Evolutionary conservation across 2,113 vertebrate species (phyloP), one percentile per base, ranked within the genome.

Genomic region (Tenrec ecaudatus): DNA sequence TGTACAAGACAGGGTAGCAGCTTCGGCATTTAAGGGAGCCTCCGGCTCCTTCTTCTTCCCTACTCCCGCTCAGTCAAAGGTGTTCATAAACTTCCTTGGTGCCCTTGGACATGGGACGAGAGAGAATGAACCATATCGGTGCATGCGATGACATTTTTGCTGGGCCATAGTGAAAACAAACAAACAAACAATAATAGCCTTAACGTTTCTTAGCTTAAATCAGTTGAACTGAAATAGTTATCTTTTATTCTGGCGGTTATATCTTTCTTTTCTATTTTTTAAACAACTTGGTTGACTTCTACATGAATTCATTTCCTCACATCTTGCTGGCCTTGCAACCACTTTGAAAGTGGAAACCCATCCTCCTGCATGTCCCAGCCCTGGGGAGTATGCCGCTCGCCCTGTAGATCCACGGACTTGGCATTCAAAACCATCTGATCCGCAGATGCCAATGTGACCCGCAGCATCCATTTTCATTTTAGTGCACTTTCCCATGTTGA

Each of bases 401-500:
- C 2, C 25, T 15, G 3, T 17, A 57, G 66, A 14, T 77, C 23
- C 64, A 62, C 15, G 64, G 75, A 90, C 62, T 80, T 81, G 47
- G n/a, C 89, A 68, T 83, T 92, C 29, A 33, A 77, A 36, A 1
- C 23, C 8, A 58, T 91, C 31, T 53, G 40, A 53, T 5, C 47
- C 47, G 12, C 47, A 53, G 47, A 53, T 53, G 47, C 47, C 17
- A 36, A 73, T 38, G 66, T 43, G 31, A 85, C 6, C 40, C 20
- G 23, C 92, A 69, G 29, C 36, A 93, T 90, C 33, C 36, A 80
- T 36, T 77, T 91, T 79, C 40, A 89, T 47, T n/a, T 90, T 71
- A 75, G 16, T 79, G 20, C 1, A 79, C 16, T 1, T 90, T 85
- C 1, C 47, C 23, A 15, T 14, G 16, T 82, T 73, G 87, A 79